Conservation (phyloP, 2,888 invertebrate genomes). For the Oligia latruncula region DNA sequence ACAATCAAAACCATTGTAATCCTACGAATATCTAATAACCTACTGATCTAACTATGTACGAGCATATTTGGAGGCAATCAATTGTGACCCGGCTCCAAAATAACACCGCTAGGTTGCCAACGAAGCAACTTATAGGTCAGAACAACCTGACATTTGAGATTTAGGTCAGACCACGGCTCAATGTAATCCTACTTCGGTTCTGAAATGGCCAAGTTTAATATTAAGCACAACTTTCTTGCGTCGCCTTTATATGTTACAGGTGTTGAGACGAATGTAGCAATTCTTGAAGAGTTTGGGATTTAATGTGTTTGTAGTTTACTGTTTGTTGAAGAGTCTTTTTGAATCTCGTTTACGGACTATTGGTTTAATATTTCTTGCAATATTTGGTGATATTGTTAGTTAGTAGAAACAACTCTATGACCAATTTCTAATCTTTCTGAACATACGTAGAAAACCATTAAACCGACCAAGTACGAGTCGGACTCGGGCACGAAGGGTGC, state of each 20-base stretch:
- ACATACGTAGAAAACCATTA: no score
- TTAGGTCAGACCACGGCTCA: slow-evolving; percentile 72
- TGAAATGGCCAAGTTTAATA: slow-evolving; percentile 70
- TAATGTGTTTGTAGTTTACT: slow-evolving; percentile 20
- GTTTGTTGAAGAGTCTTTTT: slow-evolving; percentile 8
- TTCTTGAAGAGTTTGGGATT: slow-evolving; percentile 40
- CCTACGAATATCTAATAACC: slow-evolving; percentile 38
- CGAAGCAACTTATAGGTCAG: slow-evolving; percentile 66
- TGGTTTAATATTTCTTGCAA: background rate
- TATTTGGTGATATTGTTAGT: background rate
- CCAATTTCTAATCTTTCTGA: no score
- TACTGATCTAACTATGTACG: slow-evolving; percentile 45
- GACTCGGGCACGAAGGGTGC: background rate
- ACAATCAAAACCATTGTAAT: slow-evolving; percentile 38
- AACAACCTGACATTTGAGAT: slow-evolving; percentile 73
- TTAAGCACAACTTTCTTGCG: slow-evolving; percentile 63
- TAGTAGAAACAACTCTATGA: background rate
- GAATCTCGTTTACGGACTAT: background rate
- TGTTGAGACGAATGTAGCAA: slow-evolving; percentile 26
- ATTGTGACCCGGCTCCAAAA: slow-evolving; percentile 59
- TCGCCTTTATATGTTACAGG: slow-evolving; percentile 48
- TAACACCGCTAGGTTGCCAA: slow-evolving; percentile 50
- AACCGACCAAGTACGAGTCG: no score
- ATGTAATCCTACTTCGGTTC: slow-evolving; percentile 70
- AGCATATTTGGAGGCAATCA: slow-evolving; percentile 59